phyloP scores from a whole-genome alignment of 2,888 invertebrate genomes.

The Apodemia mormo region DNA sequence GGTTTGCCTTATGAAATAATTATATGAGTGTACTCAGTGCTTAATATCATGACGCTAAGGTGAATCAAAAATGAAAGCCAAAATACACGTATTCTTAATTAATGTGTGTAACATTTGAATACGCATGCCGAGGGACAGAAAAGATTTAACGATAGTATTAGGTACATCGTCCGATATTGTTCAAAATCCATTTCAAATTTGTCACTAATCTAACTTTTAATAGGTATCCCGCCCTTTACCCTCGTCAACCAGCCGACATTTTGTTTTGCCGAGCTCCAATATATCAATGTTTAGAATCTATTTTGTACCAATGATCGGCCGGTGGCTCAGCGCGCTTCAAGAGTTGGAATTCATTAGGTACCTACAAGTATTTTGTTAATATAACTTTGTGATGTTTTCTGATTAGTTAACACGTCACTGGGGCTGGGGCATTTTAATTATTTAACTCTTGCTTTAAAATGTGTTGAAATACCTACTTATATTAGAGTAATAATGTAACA shows the following conservation, averaged over 20 bases:
- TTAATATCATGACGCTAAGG: not conserved
- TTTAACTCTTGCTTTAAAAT: not conserved
- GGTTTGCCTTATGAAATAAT: not conserved
- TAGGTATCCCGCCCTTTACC: slow-evolving; percentile 26
- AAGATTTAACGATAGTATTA: slow-evolving; percentile 8
- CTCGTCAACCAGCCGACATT: slow-evolving; percentile 28
- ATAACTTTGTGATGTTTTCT: slow-evolving; percentile 6
- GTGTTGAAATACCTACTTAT: not conserved
- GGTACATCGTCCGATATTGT: slow-evolving; percentile 15
- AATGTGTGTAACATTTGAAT: not conserved
- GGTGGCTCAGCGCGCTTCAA: slow-evolving; percentile 16
- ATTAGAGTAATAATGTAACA: no score
- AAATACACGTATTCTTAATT: slow-evolving; percentile 5
- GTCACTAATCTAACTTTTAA: slow-evolving; percentile 38
- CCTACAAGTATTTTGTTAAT: slow-evolving; percentile 12
- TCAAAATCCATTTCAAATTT: slow-evolving; percentile 35
- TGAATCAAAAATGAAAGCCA: not conserved
- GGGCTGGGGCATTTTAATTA: not conserved
- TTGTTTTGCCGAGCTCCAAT: slow-evolving; percentile 25
- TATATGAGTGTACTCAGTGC: not conserved
- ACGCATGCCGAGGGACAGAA: slow-evolving; percentile 9
- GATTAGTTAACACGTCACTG: not conserved
- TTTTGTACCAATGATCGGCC: slow-evolving; percentile 20
- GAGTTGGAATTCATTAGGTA: slow-evolving; percentile 20
- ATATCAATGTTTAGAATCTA: slow-evolving; percentile 25